Base-by-base conservation (phyloP, 2,113 vertebrate species). In the Haliaeetus leucogaster region DNA sequence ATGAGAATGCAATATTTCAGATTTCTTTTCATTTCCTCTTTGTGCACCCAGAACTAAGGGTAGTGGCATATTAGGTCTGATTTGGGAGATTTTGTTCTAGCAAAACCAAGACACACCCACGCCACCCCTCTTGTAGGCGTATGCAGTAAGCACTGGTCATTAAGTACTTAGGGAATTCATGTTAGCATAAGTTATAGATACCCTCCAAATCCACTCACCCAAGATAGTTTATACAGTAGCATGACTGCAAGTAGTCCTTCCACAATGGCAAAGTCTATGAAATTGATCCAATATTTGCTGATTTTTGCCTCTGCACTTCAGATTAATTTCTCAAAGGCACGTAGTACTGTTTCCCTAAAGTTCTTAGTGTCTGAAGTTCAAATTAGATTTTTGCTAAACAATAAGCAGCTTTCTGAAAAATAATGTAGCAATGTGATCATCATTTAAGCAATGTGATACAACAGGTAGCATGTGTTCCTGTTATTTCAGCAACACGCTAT, bases 231-330 rank as follows among this genome's bases (percentile, higher is more conserved):
- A 92, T 66, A 94, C 80, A 87, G 79, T 59, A 90, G 32, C 89
- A 85, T 19, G 68, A 94, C 56, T 84, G 63, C 53, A 86, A 93
- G 56, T 3, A 34, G n/a, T 20, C 92, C 76, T 52, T 82, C 65
- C 74, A 91, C 72, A 94, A 90, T 85, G 66, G 82, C 43, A 72
- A 81, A 68, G 92, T 76, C 87, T 73, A 76, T 87, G 82, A 91
- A 96, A 91, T 56, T 81, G 88, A 97, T 95, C 94, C 84, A 95
- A 30, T 93, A 93, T 93, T 94, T 93, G 40, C 76, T 78, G 72
- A 88, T 94, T 94, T 95, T 92, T 92, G 59, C 81, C 76, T 83
- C 45, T 70, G 63, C n/a, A 66, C 59, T 90, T 89, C 66, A 90
- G 36, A 63, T 86, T 93, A 58, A 87, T 96, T 95, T 97, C 95